Conservation (phyloP, 2,888 invertebrate species). For the Leptinotarsa peninsularis region DNA sequence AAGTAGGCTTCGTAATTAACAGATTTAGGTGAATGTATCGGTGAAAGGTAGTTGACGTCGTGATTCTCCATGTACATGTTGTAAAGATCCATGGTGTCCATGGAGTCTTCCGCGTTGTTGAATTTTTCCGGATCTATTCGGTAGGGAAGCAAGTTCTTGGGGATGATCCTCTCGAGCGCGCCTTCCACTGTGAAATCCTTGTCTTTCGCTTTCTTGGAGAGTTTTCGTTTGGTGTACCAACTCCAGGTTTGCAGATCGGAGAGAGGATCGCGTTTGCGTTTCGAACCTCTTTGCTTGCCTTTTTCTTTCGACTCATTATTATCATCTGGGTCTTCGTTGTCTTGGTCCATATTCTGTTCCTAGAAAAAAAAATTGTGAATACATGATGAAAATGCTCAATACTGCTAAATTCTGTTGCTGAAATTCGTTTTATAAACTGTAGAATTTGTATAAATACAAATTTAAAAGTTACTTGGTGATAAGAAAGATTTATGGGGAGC, state of each 20-base stretch:
- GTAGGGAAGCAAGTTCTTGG: constrained; percentile 59
- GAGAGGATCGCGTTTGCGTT: constrained; percentile 79
- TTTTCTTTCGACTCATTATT: constrained; percentile 56
- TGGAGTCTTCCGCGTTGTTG: constrained; percentile 68
- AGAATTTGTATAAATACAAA: no score
- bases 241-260: constrained; percentile 82
- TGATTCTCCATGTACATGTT: constrained; percentile 70
- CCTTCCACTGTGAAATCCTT: constrained; percentile 76
- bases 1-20: constrained; percentile 70
- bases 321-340: constrained; percentile 64
- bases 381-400: neutral
- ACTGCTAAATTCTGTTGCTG: no score
- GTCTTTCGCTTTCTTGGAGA: constrained; percentile 70
- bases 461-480: no score
- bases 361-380: constrained; percentile 29
- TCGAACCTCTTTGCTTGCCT: constrained; percentile 58
- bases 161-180: constrained; percentile 76
- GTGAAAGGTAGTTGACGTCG: constrained; percentile 56
- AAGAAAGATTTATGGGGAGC: no score
- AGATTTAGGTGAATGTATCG: constrained; percentile 57
- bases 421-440: no score
- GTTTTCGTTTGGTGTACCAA: constrained; percentile 76
- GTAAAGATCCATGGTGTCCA: constrained; percentile 74
- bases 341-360: constrained; percentile 54
- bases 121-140: constrained; percentile 66